These are phyloP conservation scores for Callosobruchus maculatus DNA, from an alignment of 2,888 invertebrate genomes.

Conservation along the genomic window DNA sequence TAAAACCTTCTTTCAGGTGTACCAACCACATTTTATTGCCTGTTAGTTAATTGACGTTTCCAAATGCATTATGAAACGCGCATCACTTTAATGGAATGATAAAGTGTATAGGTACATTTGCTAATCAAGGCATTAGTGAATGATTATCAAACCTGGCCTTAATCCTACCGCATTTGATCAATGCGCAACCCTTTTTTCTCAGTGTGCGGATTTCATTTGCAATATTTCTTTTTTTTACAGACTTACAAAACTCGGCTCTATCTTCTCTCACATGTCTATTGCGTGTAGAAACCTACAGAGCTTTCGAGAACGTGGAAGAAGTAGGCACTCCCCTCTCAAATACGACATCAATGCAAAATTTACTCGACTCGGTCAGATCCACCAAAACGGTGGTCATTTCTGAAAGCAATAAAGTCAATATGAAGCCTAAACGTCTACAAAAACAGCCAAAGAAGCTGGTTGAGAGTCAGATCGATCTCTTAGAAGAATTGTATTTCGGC, in stretches of 20 bases:
- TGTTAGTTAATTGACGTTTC: no score
- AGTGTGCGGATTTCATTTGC: no score
- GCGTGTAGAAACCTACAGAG: conserved; percentile 25
- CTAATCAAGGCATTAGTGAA: no score
- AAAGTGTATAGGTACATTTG: no score
- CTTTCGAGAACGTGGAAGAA: conserved; percentile 10
- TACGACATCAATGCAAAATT: conserved; percentile 27
- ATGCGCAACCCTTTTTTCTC: no score
- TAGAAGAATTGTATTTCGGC: conserved; percentile 37
- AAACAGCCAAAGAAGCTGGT: conserved; percentile 6
- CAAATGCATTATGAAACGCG: no score
- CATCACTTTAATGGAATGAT: no score
- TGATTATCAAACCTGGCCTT: no score
- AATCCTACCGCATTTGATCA: no score
- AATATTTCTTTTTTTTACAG: no score
- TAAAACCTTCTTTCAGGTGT: no score
- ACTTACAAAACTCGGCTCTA: conserved; percentile 37
- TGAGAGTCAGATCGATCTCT: conserved; percentile 21
- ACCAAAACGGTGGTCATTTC: conserved; percentile 26
- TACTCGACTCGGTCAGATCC: conserved; percentile 38
- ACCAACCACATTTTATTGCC: no score
- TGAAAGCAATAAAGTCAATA: conserved; percentile 11
- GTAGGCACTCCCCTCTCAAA: background rate
- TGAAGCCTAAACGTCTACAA: background rate
- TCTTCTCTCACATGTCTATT: conserved; percentile 31